A percentile compares a stretch with the other conserved stretches of the same genome.
These are phyloP conservation scores for Peromyscus maniculatus DNA, from an alignment of 2,113 vertebrate genomes.

Conservation along the genomic window DNA sequence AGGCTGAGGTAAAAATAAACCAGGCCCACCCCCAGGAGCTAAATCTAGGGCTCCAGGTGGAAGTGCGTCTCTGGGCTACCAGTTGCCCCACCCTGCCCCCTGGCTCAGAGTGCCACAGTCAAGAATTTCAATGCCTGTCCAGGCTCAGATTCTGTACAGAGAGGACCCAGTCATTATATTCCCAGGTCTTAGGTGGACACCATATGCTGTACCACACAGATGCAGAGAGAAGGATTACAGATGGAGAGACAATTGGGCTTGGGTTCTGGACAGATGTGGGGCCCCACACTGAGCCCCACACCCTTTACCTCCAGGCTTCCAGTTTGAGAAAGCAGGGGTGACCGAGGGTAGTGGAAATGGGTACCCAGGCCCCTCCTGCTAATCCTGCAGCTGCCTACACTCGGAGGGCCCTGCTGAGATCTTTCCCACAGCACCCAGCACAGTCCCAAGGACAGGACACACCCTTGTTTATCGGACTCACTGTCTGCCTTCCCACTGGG, in stretches of 20 bases:
- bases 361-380: neutral
- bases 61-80: constrained; percentile 76
- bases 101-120: neutral
- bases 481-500: constrained; percentile 37
- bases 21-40: constrained; percentile 74
- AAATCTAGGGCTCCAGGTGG: constrained; percentile 83
- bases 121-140: constrained; percentile 35
- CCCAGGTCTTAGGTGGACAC: neutral
- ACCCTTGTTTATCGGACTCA: constrained; percentile 60
- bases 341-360: neutral
- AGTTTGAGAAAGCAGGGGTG: neutral
- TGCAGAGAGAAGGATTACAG: neutral
- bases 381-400: neutral
- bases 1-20: constrained; percentile 82
- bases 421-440: neutral
- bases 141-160: constrained; percentile 28
- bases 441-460: constrained; percentile 43
- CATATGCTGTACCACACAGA: neutral
- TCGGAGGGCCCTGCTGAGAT: neutral
- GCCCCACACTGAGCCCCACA: neutral
- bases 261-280: neutral
- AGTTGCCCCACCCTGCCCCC: constrained; percentile 76
- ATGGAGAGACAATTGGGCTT: neutral
- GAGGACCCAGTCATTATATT: neutral
- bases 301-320: neutral